Conservation (phyloP, 92 coral and sea anemone species). For the Meandrina meandrites region DNA sequence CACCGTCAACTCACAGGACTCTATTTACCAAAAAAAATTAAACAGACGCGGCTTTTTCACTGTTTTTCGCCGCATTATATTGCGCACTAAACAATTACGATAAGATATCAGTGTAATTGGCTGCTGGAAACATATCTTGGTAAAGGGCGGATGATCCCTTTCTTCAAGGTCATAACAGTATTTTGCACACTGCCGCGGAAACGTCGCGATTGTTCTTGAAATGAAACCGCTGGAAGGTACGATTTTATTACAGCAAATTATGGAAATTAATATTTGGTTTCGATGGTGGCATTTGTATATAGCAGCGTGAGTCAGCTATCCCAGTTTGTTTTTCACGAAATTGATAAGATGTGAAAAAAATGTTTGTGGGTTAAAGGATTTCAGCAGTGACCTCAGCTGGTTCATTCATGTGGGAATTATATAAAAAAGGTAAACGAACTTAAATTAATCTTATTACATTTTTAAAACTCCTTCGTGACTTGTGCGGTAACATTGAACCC, state of each 20-base stretch:
- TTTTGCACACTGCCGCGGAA: not conserved
- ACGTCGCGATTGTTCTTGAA: not conserved
- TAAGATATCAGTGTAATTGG: not conserved
- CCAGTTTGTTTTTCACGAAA: not conserved
- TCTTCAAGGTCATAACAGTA: not conserved
- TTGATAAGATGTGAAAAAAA: not conserved
- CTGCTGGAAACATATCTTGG: not conserved
- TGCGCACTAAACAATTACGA: not conserved
- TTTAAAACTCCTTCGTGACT: not conserved
- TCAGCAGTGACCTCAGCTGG: not conserved
- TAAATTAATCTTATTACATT: constrained; percentile 4
- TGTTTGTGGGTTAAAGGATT: not conserved
- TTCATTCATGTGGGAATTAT: not conserved
- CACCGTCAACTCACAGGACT: not conserved
- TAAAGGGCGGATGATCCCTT: not conserved
- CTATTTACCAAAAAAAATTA: not conserved
- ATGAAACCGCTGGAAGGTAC: not conserved
- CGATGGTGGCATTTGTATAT: not conserved
- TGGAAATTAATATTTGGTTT: not conserved
- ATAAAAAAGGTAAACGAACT: constrained; percentile 10
- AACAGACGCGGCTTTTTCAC: not conserved
- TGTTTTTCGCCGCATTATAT: not conserved
- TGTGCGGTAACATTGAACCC: not conserved
- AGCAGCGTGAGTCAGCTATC: not conserved
- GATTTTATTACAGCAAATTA: not conserved